Evolutionary conservation across 2,888 invertebrate species (phyloP), one percentile per base, ranked within the genome.

Genomic region (Hoplodrina blanda): DNA sequence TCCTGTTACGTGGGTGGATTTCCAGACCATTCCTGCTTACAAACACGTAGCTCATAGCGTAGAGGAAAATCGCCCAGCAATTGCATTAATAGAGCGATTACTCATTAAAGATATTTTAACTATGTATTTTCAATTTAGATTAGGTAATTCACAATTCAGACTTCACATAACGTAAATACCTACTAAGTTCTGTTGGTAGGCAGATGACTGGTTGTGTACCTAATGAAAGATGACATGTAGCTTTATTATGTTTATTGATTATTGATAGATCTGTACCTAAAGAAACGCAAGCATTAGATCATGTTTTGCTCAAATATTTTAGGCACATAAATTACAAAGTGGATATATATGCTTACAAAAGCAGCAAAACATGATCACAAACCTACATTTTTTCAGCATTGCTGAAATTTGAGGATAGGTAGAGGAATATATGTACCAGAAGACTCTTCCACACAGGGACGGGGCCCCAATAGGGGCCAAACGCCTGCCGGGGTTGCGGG

Each of bases 291-390:
- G 8, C 13, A 6, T 19, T 20, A 41, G 4, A 3, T 11, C 17
- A 37, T 69, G 13, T 6, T 41, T 15, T 25, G 19, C 20, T 46
- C 33, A 37, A 17, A 68, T 25, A 69, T 49, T 33, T 41, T 30
- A 17, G 13, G 25, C 20, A 70, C 30, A 50, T 11, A 57, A 13
- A 41, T 19, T 20, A 37, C 7, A n/a, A 50, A 52, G 11, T 25
- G 25, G 25, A 25, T 25, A 25, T 25, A 25, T 25, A 25, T 11
- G 49, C 15, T 7, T n/a, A 19, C n/a, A 25, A 11, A 50, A 41
- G 15, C 13, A 2, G 4, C 30, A 15, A 4, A 8, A n/a, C 7
- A 10, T n/a, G 37, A 37, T 37, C 1, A 1, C 37, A 37, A 8
- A 8, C 37, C 8, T 37, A 8, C 4, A 25, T 20, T 20, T 15